Evolutionary conservation across 2,888 invertebrate genomes (phyloP).

Genomic region (Hemaris fuciformis): DNA sequence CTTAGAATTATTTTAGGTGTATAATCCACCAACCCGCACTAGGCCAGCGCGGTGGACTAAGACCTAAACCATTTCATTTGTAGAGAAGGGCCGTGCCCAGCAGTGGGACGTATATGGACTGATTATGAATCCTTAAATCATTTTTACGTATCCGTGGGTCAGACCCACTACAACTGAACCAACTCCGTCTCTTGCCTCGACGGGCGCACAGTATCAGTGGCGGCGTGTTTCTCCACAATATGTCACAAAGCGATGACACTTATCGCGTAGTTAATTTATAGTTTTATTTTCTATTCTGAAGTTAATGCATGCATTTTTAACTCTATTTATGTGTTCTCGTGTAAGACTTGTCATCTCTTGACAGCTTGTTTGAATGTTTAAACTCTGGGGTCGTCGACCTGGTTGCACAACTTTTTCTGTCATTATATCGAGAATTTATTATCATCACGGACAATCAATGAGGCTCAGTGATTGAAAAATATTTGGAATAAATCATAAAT

Average conservation of each 20-base stretch:
- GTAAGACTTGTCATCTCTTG: neutral
- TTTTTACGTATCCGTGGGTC: neutral
- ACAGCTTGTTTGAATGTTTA: neutral
- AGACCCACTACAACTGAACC: neutral
- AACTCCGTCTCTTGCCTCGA: constrained; percentile 16
- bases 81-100: too few relatives aligned
- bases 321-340: neutral
- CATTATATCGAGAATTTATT: too few relatives aligned
- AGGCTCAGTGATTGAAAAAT: too few relatives aligned
- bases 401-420: too few relatives aligned
- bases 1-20: too few relatives aligned
- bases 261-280: constrained; percentile 30
- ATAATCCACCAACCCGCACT: too few relatives aligned
- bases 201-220: constrained; percentile 17
- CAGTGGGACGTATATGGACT: too few relatives aligned
- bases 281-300: constrained; percentile 22
- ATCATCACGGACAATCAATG: too few relatives aligned
- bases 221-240: constrained; percentile 28
- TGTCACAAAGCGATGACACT: constrained; percentile 29
- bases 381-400: neutral
- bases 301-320: constrained; percentile 16
- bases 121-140: neutral
- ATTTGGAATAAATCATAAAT: too few relatives aligned
- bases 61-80: too few relatives aligned
- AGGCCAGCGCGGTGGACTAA: too few relatives aligned